These are phyloP conservation scores for Mastigias papua DNA, from an alignment of 30 jellyfish, hydroid and myxozoan species.

Conservation along the genomic window DNA sequence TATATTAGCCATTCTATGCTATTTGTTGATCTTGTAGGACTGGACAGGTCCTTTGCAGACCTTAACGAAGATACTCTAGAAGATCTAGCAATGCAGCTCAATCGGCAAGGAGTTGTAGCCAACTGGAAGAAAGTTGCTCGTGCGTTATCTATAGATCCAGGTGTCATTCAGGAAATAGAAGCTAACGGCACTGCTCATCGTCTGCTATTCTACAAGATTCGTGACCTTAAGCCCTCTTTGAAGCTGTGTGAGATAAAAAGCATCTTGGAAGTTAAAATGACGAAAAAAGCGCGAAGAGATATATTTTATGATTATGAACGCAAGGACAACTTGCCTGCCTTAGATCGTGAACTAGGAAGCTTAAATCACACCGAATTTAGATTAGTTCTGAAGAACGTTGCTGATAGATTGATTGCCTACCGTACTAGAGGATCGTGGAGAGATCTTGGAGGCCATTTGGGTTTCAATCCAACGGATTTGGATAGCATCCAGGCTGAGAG, in stretches of 20 bases:
- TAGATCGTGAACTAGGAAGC: slow-evolving; percentile 1
- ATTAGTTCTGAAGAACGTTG: slow-evolving; percentile 19
- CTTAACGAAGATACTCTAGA: slow-evolving; percentile 14
- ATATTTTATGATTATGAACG: not conserved
- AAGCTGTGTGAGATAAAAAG: not conserved
- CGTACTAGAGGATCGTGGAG: slow-evolving; percentile 25
- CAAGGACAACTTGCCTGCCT: not conserved
- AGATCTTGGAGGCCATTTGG: slow-evolving; percentile 22
- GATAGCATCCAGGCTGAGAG: slow-evolving; percentile 19
- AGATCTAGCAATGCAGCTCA: slow-evolving; percentile 16
- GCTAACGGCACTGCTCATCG: slow-evolving; percentile 31
- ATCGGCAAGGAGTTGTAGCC: not conserved
- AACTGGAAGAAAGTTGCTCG: slow-evolving; percentile 35
- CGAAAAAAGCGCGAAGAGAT: not conserved
- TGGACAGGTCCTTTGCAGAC: not conserved
- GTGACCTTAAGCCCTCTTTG: not conserved
- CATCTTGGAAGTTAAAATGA: slow-evolving; percentile 13
- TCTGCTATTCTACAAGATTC: not conserved
- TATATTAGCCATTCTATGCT: no score
- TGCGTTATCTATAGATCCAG: not conserved
- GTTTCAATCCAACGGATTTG: not conserved
- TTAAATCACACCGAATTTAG: slow-evolving; percentile 15
- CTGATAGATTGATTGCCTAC: slow-evolving; percentile 19
- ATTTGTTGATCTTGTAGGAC: slow-evolving; percentile 14
- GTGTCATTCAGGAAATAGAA: not conserved